Conservation (phyloP, 2,113 vertebrate species). For the Epinephelus cyanopodus region DNA sequence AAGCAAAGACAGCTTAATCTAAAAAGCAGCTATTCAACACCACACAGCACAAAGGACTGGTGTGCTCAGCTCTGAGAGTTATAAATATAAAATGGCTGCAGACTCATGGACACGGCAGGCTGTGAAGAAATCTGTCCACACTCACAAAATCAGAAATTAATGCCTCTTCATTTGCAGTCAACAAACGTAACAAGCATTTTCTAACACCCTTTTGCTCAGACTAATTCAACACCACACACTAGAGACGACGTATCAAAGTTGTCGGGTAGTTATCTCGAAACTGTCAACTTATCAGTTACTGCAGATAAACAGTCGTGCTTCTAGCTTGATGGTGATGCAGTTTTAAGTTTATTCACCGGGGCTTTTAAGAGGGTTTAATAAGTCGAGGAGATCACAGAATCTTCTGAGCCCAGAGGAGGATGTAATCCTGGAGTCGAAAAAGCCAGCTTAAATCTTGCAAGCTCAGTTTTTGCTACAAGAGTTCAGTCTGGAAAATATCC, state of each 20-base stretch:
- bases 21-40: slow-evolving; percentile 22
- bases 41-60: slow-evolving; percentile 21
- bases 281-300: slow-evolving; percentile 52
- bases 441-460: slow-evolving; percentile 49
- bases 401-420: slow-evolving; percentile 42
- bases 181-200: slow-evolving; percentile 38
- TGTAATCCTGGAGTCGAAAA: slow-evolving; percentile 35
- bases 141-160: slow-evolving; percentile 39
- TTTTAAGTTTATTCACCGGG: slow-evolving; percentile 46
- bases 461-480: slow-evolving; percentile 32
- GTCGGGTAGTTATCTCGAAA: slow-evolving; percentile 19
- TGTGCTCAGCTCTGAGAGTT: slow-evolving; percentile 19
- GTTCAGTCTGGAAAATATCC: slow-evolving; percentile 42
- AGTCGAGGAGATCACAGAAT: slow-evolving; percentile 43
- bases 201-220: slow-evolving; percentile 37
- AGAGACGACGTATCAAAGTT: slow-evolving; percentile 31
- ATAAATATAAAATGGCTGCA: slow-evolving; percentile 32
- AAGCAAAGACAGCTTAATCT: slow-evolving; percentile 28
- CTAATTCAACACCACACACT: slow-evolving; percentile 39
- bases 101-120: slow-evolving; percentile 13
- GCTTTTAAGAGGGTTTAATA: slow-evolving; percentile 46
- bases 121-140: not conserved
- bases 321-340: slow-evolving; percentile 36
- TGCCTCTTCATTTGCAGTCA: slow-evolving; percentile 27
- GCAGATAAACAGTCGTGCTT: slow-evolving; percentile 45